A percentile compares a stretch with the other conserved stretches of the same genome.
These are phyloP conservation scores for Bubo scandiacus DNA, from an alignment of 2,113 vertebrate genomes.

Conservation along the genomic window DNA sequence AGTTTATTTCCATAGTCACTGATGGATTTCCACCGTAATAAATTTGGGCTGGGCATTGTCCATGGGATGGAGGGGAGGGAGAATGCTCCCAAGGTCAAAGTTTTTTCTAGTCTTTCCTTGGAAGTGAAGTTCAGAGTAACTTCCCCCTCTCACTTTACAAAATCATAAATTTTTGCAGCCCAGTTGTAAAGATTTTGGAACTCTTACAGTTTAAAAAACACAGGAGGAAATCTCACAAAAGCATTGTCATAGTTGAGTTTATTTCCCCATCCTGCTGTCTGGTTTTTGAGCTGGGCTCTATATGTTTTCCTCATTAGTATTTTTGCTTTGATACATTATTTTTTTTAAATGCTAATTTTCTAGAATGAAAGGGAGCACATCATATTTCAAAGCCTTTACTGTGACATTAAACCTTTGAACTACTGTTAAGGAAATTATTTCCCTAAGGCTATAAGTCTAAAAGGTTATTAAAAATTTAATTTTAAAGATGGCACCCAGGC, in stretches of 20 bases:
- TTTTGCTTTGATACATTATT: slow-evolving; percentile 56
- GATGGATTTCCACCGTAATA: not conserved
- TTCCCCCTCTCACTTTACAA: not conserved
- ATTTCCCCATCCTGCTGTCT: not conserved
- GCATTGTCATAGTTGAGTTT: not conserved
- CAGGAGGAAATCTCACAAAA: not conserved
- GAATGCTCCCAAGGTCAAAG: not conserved
- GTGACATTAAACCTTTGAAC: slow-evolving; percentile 72
- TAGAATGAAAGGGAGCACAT: slow-evolving; percentile 63
- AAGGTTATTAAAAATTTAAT: slow-evolving; percentile 76
- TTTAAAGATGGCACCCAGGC: slow-evolving; percentile 50
- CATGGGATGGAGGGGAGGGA: not conserved
- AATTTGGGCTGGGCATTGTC: too few relatives aligned
- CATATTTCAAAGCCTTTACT: slow-evolving; percentile 65
- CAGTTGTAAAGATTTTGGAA: not conserved
- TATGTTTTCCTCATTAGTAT: slow-evolving; percentile 54
- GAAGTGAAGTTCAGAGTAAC: not conserved
- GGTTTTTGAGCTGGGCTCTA: slow-evolving; percentile 18
- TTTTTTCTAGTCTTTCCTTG: not conserved
- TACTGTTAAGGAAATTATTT: slow-evolving; percentile 65
- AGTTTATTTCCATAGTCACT: not conserved
- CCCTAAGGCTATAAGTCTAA: slow-evolving; percentile 58
- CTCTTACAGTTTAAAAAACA: slow-evolving; percentile 3
- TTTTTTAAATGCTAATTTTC: slow-evolving; percentile 42
- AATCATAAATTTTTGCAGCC: not conserved